Evolutionary conservation across 2,888 invertebrate genomes (phyloP).

Genomic region (Synergus itoensis): DNA sequence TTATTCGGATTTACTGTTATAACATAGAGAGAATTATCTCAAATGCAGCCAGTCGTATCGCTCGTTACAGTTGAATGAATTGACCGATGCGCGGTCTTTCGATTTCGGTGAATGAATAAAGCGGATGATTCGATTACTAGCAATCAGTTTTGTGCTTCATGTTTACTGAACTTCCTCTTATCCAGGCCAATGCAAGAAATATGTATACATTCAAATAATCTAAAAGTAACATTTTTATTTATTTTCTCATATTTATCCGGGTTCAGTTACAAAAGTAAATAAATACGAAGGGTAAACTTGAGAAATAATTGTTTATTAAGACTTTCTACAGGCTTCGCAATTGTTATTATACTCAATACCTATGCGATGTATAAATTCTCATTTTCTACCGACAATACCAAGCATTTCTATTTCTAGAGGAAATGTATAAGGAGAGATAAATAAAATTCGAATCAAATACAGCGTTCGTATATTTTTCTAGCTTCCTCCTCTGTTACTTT

Average conservation of each 20-base stretch:
- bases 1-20: neutral
- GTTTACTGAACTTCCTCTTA: conserved; percentile 48
- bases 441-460: conserved; percentile 41
- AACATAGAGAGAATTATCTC: conserved; percentile 17
- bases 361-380: neutral
- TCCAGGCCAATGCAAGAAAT: conserved; percentile 44
- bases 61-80: conserved; percentile 47
- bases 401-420: neutral
- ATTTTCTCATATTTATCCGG: neutral
- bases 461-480: conserved; percentile 36
- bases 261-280: too few species aligned
- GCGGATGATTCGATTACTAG: conserved; percentile 56
- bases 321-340: neutral
- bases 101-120: conserved; percentile 51
- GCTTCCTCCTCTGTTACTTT: conserved; percentile 38
- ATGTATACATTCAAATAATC: conserved; percentile 18
- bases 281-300: too few species aligned
- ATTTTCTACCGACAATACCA: neutral
- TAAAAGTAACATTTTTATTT: too few species aligned
- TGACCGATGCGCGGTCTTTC: conserved; percentile 45
- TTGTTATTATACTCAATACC: neutral
- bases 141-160: conserved; percentile 54
- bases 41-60: conserved; percentile 22
- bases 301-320: neutral
- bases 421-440: neutral